These are phyloP conservation scores for Pseudonaja textilis DNA, from an alignment of 2,113 vertebrate genomes.

Conservation along the genomic window DNA sequence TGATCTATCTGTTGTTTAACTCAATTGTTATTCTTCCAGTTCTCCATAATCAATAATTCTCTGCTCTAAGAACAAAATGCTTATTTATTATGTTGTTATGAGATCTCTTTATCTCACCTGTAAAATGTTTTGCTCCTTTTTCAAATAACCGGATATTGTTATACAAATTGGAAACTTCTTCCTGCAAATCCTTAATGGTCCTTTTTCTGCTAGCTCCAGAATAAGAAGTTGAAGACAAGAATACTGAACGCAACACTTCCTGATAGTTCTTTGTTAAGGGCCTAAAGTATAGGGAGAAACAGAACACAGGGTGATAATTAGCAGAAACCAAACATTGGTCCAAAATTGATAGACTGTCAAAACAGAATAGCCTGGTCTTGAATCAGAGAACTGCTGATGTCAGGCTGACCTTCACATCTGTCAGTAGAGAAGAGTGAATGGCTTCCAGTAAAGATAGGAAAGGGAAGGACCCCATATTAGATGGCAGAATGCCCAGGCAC, in stretches of 20 bases:
- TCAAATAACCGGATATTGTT: constrained; percentile 92
- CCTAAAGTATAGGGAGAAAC: constrained; percentile 64
- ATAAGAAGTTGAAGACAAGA: constrained; percentile 79
- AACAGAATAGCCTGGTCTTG: background rate
- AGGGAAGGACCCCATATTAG: background rate
- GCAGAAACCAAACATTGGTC: background rate
- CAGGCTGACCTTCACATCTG: background rate
- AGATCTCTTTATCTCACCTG: constrained; percentile 71
- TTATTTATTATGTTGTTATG: background rate
- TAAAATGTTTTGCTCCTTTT: constrained; percentile 86
- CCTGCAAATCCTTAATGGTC: constrained; percentile 91
- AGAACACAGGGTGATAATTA: background rate
- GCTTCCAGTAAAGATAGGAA: background rate
- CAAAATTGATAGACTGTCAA: background rate
- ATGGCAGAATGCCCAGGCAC: background rate
- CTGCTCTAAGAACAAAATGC: background rate
- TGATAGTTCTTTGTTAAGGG: constrained; percentile 87
- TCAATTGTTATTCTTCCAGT: background rate
- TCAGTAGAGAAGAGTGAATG: background rate
- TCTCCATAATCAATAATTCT: background rate
- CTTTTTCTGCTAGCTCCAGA: constrained; percentile 84
- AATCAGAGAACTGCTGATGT: background rate
- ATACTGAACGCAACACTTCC: constrained; percentile 85
- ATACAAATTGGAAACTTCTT: constrained; percentile 89
- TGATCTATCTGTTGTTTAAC: background rate